Base-by-base conservation (phyloP, 1,140 invertebrate species). In the Drosophila murphyi region DNA sequence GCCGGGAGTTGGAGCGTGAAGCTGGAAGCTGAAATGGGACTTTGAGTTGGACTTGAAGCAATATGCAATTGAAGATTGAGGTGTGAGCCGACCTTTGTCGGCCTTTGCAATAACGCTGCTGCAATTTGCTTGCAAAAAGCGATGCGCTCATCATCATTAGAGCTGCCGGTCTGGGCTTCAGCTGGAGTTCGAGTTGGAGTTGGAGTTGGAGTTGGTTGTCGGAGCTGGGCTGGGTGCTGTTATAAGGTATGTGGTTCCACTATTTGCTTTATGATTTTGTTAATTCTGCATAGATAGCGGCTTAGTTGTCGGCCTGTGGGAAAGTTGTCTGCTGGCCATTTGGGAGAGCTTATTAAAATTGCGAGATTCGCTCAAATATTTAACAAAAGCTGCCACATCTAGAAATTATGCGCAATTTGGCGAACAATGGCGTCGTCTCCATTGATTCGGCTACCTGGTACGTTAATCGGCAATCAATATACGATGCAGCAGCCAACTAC, bases 391-490 rank as follows among this genome's bases (percentile, higher is more conserved):
- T 39, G 56, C 4, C 51, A 57, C 45, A 51, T 34, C 35, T 48
- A 39, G 57, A 87, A 88, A 83, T 89, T 79, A 88, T 88, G 76
- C 72, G 80, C 85, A 83, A 89, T 89, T 88, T 89, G 1, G 80
- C 67, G 73, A 77, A 82, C 80, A 85, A 85, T 85, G 78, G 69
- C 68, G 61, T 70, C 74, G 61, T 69, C 80, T 62, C 41, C 59
- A 74, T 82, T 55, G 69, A 70, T 73, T 67, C 61, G 71, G 65
- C 52, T 74, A 63, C 51, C 67, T 56, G 72, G 59, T 45, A 71
- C 65, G 75, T 91, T 91, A 91, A 91, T 91, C 90, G 90, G 57
- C 82, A 86, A 86, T 86, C 82, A 86, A 86, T 86, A 86, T 82
- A 72, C 85, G 47, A 57, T 67, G 51, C 56, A 10, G 51, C 34